Evolutionary conservation across 2,113 vertebrate genomes (phyloP), one percentile per base, ranked within the genome.

Genomic region (Macrotus californicus): DNA sequence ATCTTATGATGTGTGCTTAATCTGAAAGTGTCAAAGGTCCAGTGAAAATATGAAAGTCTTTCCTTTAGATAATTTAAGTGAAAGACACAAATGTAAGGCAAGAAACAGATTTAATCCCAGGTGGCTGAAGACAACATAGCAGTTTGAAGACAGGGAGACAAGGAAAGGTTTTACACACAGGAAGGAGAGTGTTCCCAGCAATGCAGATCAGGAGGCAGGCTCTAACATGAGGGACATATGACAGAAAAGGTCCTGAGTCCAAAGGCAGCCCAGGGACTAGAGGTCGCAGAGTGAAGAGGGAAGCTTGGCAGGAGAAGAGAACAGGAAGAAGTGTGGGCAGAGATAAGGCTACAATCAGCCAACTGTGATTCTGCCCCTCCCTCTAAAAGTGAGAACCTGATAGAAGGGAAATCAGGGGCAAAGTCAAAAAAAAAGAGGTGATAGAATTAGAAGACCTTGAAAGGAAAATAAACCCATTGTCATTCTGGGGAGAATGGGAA

Each of bases 251-350:
- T 29, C 81, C 39, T 26, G 31, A 72, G 70, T 41, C 81, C 79
- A 84, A 39, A 64, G 66, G 56, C 64, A 93, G 50, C n/a, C 61
- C 66, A 7, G 2, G 69, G 39, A 18, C 80, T 77, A 54, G 86
- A 91, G 73, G 46, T 52, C 89, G 89, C 94, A 92, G 36, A 95
- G 88, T 64, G 72, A 97, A 95, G 94, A 82, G 77, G 43, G 54
- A 89, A 95, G 77, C 50, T 90, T 92, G 96, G 92, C 95, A 92
- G 54, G 87, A 88, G 80, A 84, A 92, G 84, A 50, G 67, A 93
- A 95, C 92, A 94, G 97, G 96, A 97, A 97, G 41, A 92, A 81
- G 22, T 97, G 95, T 90, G 82, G 72, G 36, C 24, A 82, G 54
- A 97, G 97, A 97, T 97, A 97, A 97, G 90, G 34, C 73, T 36